Base-by-base conservation (phyloP, 1,140 invertebrate species). In the Trachymyrmex septentrionalis region DNA sequence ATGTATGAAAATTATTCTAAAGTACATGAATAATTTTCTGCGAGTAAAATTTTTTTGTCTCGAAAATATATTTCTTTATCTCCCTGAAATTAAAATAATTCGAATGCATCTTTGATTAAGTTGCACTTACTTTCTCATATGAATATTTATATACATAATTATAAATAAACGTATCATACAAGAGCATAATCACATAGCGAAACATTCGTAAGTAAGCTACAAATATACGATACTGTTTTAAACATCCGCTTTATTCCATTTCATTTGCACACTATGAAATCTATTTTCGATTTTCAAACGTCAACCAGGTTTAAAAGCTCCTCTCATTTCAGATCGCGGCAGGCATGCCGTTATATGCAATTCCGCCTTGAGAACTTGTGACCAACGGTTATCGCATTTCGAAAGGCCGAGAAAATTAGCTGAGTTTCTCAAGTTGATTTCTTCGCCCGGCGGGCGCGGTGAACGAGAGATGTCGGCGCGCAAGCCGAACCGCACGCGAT, bases 351-450 rank as follows among this genome's bases (percentile, higher is more conserved):
- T 50, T 55, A 50, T 59, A 53, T 57, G 82, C 82, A 78, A 78
- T 66, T 85, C 61, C 30, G 14, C n/a, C n/a, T n/a, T 27, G 30
- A 34, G 21, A 27, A 55, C 50, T 69, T 38, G 71, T 27, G 53
- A 73, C 44, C 27, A n/a, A 61, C 82, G n/a, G 44, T 85, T 57
- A 50, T 53, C 59, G 48, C 50, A 4, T 30, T 2, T 21, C 2
- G 27, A 44, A 77, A 64, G 72, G 72, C 30, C 21, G 38, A 50
- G 63, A 50, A 59, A 69, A 81, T 48, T 27, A 27, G n/a, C n/a
- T 5, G 55, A 73, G 69, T 75, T 84, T 63, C 38, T 84, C 69
- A 44, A 82, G 80, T 82, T 59, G 55, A 75, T 84, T 73, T 84
- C 55, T 44, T n/a, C n/a, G n/a, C n/a, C n/a, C n/a, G 30, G 14